Conservation (phyloP, 2,113 vertebrate species). For the Trichechus manatus region DNA sequence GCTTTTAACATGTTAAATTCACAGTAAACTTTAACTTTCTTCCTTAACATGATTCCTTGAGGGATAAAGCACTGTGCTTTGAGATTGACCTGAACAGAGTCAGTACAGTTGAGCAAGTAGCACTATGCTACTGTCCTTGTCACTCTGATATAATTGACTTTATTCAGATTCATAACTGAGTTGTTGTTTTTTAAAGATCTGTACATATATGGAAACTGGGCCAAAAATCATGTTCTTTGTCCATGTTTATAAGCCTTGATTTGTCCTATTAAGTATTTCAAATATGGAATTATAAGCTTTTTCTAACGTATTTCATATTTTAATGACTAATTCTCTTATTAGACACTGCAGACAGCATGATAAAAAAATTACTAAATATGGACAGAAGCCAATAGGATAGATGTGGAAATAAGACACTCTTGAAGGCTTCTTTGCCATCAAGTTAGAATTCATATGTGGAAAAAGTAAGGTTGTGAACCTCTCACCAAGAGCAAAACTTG, state of each 20-base stretch:
- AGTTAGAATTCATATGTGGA: slow-evolving; percentile 31
- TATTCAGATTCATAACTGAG: neutral
- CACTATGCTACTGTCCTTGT: neutral
- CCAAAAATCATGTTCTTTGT: slow-evolving; percentile 12
- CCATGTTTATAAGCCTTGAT: slow-evolving; percentile 11
- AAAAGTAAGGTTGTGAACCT: neutral
- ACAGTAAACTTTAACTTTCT: neutral
- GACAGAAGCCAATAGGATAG: neutral
- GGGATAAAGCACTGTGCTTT: neutral
- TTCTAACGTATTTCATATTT: slow-evolving; percentile 33
- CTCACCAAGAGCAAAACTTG: slow-evolving; percentile 36
- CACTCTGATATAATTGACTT: neutral
- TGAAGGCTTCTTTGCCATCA: neutral
- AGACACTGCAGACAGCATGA: neutral
- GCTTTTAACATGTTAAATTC: slow-evolving; percentile 25
- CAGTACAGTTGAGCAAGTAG: neutral
- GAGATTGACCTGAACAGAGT: neutral
- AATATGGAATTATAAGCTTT: neutral
- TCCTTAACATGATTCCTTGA: slow-evolving; percentile 11
- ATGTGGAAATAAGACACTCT: neutral
- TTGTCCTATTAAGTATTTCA: slow-evolving; percentile 39
- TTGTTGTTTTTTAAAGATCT: neutral
- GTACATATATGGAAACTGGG: neutral
- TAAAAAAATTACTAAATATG: slow-evolving; percentile 27
- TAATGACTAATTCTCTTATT: slow-evolving; percentile 2